Conservation (phyloP, 2,888 invertebrate genomes). For the Callyntrura guangdongensis region DNA sequence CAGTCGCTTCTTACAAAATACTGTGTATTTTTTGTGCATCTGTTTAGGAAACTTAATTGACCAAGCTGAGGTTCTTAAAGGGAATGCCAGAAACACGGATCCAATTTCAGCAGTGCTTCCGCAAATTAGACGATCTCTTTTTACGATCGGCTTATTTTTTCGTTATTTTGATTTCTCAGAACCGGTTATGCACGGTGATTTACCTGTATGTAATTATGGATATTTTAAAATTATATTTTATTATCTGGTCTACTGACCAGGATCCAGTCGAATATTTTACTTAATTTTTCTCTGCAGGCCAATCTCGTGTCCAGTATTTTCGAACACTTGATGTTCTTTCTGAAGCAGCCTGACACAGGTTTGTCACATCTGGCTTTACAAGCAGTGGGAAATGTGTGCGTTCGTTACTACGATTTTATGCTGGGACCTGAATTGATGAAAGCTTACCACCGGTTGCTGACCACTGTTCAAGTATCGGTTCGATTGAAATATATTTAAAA, state of each 20-base stretch:
- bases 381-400: slow-evolving; percentile 96
- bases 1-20: too few relatives aligned
- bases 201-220: slow-evolving; percentile 87
- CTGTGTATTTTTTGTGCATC: not conserved
- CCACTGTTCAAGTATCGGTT: slow-evolving; percentile 85
- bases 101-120: slow-evolving; percentile 88
- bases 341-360: slow-evolving; percentile 91
- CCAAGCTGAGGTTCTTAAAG: slow-evolving; percentile 88
- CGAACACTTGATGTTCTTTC: slow-evolving; percentile 95
- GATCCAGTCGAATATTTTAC: not conserved
- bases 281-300: slow-evolving; percentile 87
- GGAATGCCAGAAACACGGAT: slow-evolving; percentile 88
- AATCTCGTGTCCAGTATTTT: slow-evolving; percentile 95
- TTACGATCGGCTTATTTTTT: slow-evolving; percentile 96
- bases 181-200: slow-evolving; percentile 89
- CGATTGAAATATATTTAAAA: slow-evolving; percentile 91
- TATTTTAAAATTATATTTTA: too few relatives aligned
- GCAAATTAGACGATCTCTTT: slow-evolving; percentile 94
- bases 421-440: slow-evolving; percentile 93
- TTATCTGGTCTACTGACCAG: too few relatives aligned
- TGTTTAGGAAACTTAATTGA: slow-evolving; percentile 86
- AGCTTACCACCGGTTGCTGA: slow-evolving; percentile 93
- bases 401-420: slow-evolving; percentile 98
- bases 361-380: slow-evolving; percentile 93
- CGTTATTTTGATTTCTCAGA: slow-evolving; percentile 97